Evolutionary conservation across 2,888 invertebrate species (phyloP), one percentile per base, ranked within the genome.

Genomic region (Cyaniris semiargus): DNA sequence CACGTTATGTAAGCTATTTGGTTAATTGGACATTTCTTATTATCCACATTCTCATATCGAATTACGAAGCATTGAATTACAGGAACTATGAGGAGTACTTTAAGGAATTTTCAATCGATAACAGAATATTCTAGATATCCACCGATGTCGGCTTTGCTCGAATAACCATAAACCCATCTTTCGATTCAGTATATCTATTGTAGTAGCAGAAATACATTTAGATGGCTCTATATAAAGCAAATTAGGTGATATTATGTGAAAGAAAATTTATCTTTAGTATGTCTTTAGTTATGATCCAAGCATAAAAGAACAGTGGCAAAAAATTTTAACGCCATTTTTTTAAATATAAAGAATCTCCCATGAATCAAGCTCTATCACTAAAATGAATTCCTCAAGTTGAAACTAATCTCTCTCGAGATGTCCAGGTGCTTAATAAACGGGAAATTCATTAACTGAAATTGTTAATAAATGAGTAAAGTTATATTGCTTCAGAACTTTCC

Each of bases 381-480:
- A 44, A 60, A 27, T 27, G 66, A 66, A 66, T 27, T 66, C 6
- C 27, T 6, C 66, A 15, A 66, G 66, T 66, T 27, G 27, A 66
- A 66, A 66, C 66, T 66, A 31, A 31, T 66, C 27, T 27, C 27
- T 13, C 27, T 66, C 66, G 66, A 66, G 27, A 15, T 27, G 10
- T 66, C 27, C 66, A 66, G 66, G 27, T 66, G 27, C 31, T 31
- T 66, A 66, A 66, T 66, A 27, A 66, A 66, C 15, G 18, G 66
- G 13, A 27, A 66, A 66, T 66, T 66, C 66, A 66, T 71, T 38
- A 71, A 38, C 34, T 71, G n/a, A 71, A 71, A 71, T 71, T 71
- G 71, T 38, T 71, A 71, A 71, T 71, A 71, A 38, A 71, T 71
- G 71, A 71, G 34, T 8, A 38, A 71, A 71, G 71, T 71, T 71